Evolutionary conservation across 2,113 vertebrate species (phyloP).

Genomic region (Aspiorhynchus laticeps): DNA sequence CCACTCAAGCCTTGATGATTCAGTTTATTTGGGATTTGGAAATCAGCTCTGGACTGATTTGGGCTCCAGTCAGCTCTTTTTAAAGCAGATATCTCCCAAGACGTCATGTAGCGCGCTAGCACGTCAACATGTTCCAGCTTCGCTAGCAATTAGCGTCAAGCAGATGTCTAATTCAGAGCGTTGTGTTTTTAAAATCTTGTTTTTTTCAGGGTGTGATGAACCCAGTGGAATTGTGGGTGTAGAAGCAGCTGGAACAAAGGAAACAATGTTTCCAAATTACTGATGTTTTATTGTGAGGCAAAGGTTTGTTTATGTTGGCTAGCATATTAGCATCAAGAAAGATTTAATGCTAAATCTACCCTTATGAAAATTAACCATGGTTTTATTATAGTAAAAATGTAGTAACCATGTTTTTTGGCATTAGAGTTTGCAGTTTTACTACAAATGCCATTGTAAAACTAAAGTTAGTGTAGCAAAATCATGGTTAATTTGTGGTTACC

Average conservation of each 20-base stretch:
- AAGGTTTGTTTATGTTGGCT: slow-evolving; percentile 9
- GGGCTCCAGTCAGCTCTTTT: not conserved
- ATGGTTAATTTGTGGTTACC: not conserved
- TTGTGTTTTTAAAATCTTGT: slow-evolving; percentile 1
- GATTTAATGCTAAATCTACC: not conserved
- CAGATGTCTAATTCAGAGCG: slow-evolving; percentile 18
- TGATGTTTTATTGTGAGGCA: not conserved
- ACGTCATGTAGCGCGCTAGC: too few relatives aligned
- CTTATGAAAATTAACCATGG: not conserved
- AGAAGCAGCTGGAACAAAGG: slow-evolving; percentile 1
- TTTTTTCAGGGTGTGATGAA: not conserved
- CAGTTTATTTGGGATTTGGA: slow-evolving; percentile 45
- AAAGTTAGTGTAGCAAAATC: not conserved
- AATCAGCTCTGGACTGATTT: slow-evolving; percentile 43
- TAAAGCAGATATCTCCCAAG: slow-evolving; percentile 5
- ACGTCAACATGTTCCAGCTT: too few relatives aligned
- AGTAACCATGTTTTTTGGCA: too few relatives aligned
- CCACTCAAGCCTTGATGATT: slow-evolving; percentile 9
- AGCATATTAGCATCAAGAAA: not conserved
- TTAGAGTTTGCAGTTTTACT: too few relatives aligned
- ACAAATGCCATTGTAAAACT: too few relatives aligned
- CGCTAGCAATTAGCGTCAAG: too few relatives aligned
- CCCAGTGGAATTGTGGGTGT: slow-evolving; percentile 8
- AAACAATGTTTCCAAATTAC: not conserved
- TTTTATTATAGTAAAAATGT: too few relatives aligned